These are phyloP conservation scores for Tetragonula clypearis DNA, from an alignment of 1,140 invertebrate species.

Conservation along the genomic window DNA sequence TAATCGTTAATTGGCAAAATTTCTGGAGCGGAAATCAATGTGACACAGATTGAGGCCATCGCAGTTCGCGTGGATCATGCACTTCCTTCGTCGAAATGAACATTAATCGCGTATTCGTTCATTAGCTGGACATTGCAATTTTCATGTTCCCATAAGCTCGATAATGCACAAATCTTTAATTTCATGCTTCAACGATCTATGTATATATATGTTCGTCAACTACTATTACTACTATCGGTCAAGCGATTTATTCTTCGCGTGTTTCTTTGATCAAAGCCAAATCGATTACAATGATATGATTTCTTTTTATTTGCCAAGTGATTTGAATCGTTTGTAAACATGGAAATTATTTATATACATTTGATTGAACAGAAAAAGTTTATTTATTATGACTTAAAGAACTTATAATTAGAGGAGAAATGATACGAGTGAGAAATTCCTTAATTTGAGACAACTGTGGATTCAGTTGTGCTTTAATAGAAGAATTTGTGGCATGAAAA, in stretches of 20 bases:
- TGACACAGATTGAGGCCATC: constrained; percentile 66
- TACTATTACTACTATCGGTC: not conserved
- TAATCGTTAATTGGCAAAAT: constrained; percentile 70
- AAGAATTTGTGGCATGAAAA: no score
- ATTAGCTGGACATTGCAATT: constrained; percentile 16
- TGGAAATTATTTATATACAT: not conserved
- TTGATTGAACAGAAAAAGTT: no score
- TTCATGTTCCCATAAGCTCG: constrained; percentile 29
- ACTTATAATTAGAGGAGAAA: no score
- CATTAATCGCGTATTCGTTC: constrained; percentile 41
- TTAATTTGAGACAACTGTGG: no score
- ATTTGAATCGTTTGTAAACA: not conserved
- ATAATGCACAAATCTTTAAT: not conserved
- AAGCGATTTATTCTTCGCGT: not conserved
- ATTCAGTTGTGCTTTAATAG: no score
- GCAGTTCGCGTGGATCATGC: constrained; percentile 22
- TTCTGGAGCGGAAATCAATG: constrained; percentile 76
- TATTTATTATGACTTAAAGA: no score
- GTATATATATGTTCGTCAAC: not conserved
- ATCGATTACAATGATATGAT: not conserved
- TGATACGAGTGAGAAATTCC: no score
- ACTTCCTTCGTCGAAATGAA: constrained; percentile 12
- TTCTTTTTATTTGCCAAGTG: not conserved
- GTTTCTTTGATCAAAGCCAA: not conserved
- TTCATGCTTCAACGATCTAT: not conserved